Percentiles rank a stretch among this genome's conserved stretches.
phyloP scores from a whole-genome alignment of 2,888 invertebrate species.

The Neuroscelio doddi region DNA sequence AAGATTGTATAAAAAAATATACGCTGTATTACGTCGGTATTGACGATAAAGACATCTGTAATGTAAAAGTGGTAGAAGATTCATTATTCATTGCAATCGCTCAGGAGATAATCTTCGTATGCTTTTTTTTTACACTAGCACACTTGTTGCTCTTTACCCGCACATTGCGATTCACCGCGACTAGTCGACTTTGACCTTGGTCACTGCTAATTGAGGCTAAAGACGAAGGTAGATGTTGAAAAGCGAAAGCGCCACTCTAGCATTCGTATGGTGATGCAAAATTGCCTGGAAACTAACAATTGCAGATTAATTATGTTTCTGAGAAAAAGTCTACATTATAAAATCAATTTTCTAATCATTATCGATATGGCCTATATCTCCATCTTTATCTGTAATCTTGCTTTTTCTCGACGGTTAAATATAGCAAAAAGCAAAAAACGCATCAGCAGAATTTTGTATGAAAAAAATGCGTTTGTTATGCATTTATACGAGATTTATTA shows the following conservation, averaged over 20 bases:
- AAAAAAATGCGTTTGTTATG: slow-evolving; percentile 7
- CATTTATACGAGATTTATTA: slow-evolving; percentile 12
- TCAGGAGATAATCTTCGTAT: slow-evolving; percentile 26
- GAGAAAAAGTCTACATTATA: slow-evolving; percentile 30
- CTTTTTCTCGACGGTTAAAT: not conserved
- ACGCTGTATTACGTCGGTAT: not conserved
- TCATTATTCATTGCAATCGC: slow-evolving; percentile 30
- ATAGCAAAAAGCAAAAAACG: not conserved
- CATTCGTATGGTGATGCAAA: slow-evolving; percentile 16
- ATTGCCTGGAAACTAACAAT: slow-evolving; percentile 3
- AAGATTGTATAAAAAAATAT: no score
- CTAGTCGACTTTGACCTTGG: slow-evolving; percentile 41
- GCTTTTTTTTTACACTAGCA: slow-evolving; percentile 5
- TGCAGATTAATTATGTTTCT: slow-evolving; percentile 26
- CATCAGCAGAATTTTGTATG: not conserved
- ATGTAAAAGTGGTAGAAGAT: not conserved
- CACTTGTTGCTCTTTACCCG: slow-evolving; percentile 14
- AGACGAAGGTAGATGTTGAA: slow-evolving; percentile 40
- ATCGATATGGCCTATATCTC: slow-evolving; percentile 11
- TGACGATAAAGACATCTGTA: not conserved
- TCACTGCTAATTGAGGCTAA: slow-evolving; percentile 42
- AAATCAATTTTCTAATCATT: slow-evolving; percentile 16
- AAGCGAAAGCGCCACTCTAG: slow-evolving; percentile 35
- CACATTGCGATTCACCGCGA: slow-evolving; percentile 35
- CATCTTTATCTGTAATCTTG: slow-evolving; percentile 11